phyloP scores from a whole-genome alignment of 2,797 vertebrate genomes.

The Garrulus glandarius region DNA sequence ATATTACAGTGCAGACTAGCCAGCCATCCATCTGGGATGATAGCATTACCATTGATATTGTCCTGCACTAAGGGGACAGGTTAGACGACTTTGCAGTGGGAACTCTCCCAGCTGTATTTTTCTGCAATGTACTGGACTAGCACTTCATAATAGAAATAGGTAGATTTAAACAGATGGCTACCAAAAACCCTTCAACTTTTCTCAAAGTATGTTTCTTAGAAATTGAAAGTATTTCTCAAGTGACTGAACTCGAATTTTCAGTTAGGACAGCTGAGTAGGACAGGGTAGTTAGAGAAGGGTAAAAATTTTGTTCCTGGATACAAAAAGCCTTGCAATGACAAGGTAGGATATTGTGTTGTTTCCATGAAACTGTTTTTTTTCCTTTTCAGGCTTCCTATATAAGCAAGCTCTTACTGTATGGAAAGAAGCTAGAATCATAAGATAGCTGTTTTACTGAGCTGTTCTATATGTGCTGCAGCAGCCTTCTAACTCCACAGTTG shows the following conservation, averaged over 20 bases:
- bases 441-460: neutral
- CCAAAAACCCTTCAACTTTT: neutral
- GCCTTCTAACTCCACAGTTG: neutral
- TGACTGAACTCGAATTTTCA: neutral
- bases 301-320: neutral
- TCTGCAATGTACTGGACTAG: neutral
- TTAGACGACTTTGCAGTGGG: neutral
- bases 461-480: neutral
- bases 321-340: neutral
- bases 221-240: neutral
- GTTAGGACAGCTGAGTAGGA: neutral
- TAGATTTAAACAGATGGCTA: neutral
- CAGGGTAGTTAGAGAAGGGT: neutral
- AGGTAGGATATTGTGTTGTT: neutral
- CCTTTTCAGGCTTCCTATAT: neutral
- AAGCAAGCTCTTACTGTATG: neutral
- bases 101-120: neutral
- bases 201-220: neutral
- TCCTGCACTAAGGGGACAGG: neutral
- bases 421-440: neutral
- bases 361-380: neutral
- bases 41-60: neutral
- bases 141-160: neutral
- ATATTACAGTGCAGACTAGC: neutral
- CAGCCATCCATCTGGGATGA: neutral